Conservation (phyloP, 2,797 vertebrate species). For the Sebastes miniatus region DNA sequence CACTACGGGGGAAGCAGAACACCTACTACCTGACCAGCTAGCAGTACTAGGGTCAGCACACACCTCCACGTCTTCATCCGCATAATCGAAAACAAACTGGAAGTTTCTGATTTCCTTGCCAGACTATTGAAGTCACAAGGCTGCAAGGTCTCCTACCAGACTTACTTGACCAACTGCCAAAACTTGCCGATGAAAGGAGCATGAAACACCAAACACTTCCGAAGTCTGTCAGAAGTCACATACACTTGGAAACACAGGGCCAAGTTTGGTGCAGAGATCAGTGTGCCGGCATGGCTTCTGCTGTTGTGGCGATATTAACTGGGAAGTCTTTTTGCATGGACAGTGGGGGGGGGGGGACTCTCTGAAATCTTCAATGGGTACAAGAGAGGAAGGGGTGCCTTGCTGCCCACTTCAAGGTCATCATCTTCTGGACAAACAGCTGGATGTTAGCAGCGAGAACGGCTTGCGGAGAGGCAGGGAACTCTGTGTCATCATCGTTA, state of each 20-base stretch:
- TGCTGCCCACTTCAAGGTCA: slow-evolving; percentile 55
- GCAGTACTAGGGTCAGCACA: not conserved
- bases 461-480: slow-evolving; percentile 15
- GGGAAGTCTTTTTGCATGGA: slow-evolving; percentile 10
- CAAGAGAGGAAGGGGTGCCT: slow-evolving; percentile 14
- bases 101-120: not conserved
- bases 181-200: not conserved
- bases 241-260: not conserved
- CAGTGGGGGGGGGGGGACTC: slow-evolving; percentile 1
- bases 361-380: slow-evolving; percentile 16
- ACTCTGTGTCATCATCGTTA: slow-evolving; percentile 9
- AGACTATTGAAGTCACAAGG: slow-evolving; percentile 1
- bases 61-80: not conserved
- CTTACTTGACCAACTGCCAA: slow-evolving; percentile 8
- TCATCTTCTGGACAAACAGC: slow-evolving; percentile 49
- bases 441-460: slow-evolving; percentile 35
- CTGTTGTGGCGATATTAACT: not conserved
- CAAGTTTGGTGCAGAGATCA: slow-evolving; percentile 1
- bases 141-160: slow-evolving; percentile 6
- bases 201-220: slow-evolving; percentile 23
- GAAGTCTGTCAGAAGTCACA: slow-evolving; percentile 27
- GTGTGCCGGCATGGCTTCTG: not conserved
- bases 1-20: not conserved
- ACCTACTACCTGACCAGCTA: not conserved
- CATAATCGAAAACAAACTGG: not conserved